Conservation (phyloP, 2,888 invertebrate genomes). For the Nomada fabriciana region DNA sequence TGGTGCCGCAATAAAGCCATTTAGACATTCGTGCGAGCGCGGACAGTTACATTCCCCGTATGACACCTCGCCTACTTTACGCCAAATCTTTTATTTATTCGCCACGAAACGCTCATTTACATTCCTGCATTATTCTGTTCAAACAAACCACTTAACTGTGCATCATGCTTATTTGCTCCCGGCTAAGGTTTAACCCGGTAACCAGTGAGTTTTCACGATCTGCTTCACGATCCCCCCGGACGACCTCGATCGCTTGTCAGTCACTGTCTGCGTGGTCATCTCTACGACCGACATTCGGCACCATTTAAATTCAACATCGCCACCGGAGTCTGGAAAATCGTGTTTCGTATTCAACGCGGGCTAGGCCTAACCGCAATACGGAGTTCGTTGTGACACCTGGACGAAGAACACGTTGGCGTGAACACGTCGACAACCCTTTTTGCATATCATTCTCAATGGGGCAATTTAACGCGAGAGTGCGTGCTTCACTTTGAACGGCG, state of each 20-base stretch:
- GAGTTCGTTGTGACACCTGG: constrained; percentile 12
- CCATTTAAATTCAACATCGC: constrained; percentile 55
- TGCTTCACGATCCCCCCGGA: constrained; percentile 61
- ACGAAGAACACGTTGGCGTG: constrained; percentile 9
- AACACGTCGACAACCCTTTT: constrained; percentile 17
- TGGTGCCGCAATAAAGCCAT: not conserved
- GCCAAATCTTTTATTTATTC: not conserved
- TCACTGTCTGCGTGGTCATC: constrained; percentile 58
- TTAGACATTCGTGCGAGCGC: not conserved
- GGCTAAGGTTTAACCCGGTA: constrained; percentile 68
- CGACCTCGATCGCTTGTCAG: constrained; percentile 73
- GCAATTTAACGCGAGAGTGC: not conserved
- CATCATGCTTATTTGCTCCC: constrained; percentile 17
- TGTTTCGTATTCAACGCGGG: constrained; percentile 54
- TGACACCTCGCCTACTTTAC: constrained; percentile 13
- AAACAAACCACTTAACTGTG: constrained; percentile 38
- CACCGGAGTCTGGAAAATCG: constrained; percentile 55
- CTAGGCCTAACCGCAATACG: constrained; percentile 2
- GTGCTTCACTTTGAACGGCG: constrained; percentile 32
- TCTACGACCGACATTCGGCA: constrained; percentile 61
- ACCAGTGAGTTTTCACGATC: constrained; percentile 71
- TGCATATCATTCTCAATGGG: constrained; percentile 27
- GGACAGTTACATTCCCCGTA: constrained; percentile 3
- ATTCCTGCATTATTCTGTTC: constrained; percentile 25
- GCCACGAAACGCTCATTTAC: constrained; percentile 17